Evolutionary conservation across 2,113 vertebrate genomes (phyloP).

Genomic region (Myrmecobius fasciatus): DNA sequence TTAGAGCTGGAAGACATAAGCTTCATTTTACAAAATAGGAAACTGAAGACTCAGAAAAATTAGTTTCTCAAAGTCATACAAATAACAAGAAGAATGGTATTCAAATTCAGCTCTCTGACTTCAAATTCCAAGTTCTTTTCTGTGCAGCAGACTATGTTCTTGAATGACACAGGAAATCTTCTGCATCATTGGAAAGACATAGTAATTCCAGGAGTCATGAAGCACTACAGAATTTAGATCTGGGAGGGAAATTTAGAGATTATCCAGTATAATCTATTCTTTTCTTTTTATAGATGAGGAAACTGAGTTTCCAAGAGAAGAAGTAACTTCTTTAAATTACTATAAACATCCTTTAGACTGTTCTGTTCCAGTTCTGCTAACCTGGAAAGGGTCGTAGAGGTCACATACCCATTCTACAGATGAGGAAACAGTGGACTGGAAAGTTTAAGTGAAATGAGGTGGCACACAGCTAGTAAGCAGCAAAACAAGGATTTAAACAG

Average conservation of each 20-base stretch:
- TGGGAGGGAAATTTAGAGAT: not conserved
- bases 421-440: not conserved
- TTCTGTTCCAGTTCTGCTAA: no score
- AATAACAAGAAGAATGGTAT: not conserved
- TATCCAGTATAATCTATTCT: not conserved
- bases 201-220: not conserved
- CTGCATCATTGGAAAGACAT: not conserved
- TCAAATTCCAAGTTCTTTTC: conserved; percentile 13
- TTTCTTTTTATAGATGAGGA: not conserved
- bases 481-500: not conserved
- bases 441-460: not conserved
- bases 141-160: not conserved
- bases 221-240: not conserved
- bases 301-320: not conserved
- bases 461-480: not conserved
- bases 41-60: not conserved
- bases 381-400: not conserved
- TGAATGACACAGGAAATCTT: not conserved
- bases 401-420: not conserved
- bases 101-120: not conserved
- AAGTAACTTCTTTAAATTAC: not conserved
- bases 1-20: not conserved
- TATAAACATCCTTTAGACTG: not conserved
- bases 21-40: not conserved
- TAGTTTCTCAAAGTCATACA: not conserved